phyloP scores from a whole-genome alignment of 2,888 invertebrate species.

The Busseola fusca region DNA sequence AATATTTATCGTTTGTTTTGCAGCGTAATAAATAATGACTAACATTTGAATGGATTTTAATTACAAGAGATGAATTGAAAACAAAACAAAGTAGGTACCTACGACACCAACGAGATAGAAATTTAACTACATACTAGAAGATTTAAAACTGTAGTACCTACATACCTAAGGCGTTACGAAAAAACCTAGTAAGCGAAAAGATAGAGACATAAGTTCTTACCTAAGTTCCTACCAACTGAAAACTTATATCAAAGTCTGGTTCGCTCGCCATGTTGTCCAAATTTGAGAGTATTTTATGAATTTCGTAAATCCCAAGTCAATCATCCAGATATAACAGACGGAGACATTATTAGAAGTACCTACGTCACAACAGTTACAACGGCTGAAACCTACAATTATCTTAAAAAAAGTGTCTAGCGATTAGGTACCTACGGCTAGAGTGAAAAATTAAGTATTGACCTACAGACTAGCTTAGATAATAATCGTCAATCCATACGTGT shows the following conservation, averaged over 20 bases:
- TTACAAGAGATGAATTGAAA: slow-evolving; percentile 6
- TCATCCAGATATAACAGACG: slow-evolving; percentile 18
- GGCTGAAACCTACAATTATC: slow-evolving; percentile 1
- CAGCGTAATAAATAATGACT: slow-evolving; percentile 18
- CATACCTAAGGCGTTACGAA: no score
- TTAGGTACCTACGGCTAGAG: slow-evolving; percentile 11
- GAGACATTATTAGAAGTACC: slow-evolving; percentile 19
- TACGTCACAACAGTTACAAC: not conserved
- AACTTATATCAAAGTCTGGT: not conserved
- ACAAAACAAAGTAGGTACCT: not conserved
- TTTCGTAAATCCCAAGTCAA: slow-evolving; percentile 17
- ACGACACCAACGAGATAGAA: not conserved
- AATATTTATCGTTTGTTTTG: slow-evolving; percentile 42
- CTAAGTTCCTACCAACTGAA: not conserved
- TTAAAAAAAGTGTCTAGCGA: slow-evolving; percentile 4
- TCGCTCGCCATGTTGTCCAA: not conserved
- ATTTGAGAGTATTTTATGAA: slow-evolving; percentile 8
- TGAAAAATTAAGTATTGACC: slow-evolving; percentile 18
- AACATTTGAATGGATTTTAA: slow-evolving; percentile 20
- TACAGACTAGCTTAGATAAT: slow-evolving; percentile 17
- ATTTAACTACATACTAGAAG: not conserved
- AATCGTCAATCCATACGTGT: slow-evolving; percentile 23
- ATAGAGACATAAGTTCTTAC: not conserved
- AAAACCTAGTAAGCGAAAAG: slow-evolving; percentile 7
- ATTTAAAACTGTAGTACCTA: not conserved